Evolutionary conservation across 1,140 invertebrate species (phyloP).

Genomic region (Lordiphosa stackelbergi): DNA sequence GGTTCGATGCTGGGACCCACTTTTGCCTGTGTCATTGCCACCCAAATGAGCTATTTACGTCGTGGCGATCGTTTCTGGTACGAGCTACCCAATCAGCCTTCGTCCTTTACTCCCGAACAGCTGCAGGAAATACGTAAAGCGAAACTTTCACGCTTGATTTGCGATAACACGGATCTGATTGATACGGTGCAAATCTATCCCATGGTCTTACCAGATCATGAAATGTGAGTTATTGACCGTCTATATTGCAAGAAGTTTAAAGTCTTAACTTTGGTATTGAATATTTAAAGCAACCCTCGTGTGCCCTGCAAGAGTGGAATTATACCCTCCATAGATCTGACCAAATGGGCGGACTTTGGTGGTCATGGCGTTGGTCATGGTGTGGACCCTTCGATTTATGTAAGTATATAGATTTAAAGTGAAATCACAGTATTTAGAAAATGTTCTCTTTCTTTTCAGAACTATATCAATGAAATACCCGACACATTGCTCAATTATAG

Average conservation of each 20-base stretch:
- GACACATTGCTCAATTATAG: constrained; percentile 74
- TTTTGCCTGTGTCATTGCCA: constrained; percentile 96
- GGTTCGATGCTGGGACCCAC: constrained; percentile 95
- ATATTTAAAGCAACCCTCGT: constrained; percentile 85
- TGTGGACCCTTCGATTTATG: constrained; percentile 80
- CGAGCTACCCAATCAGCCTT: constrained; percentile 93
- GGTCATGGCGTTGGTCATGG: constrained; percentile 77
- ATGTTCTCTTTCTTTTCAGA: constrained; percentile 43
- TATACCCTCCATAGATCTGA: constrained; percentile 89
- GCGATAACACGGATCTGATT: constrained; percentile 96
- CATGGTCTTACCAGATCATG: constrained; percentile 93
- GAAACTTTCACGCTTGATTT: constrained; percentile 91
- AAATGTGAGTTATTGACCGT: constrained; percentile 85
- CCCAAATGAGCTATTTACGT: constrained; percentile 94
- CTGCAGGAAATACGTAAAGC: constrained; percentile 92
- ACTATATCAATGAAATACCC: constrained; percentile 75
- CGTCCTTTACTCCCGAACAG: constrained; percentile 94
- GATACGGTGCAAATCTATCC: constrained; percentile 95
- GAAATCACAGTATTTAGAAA: background rate
- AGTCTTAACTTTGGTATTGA: background rate
- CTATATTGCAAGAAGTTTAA: background rate
- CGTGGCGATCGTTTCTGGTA: constrained; percentile 98
- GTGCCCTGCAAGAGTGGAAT: constrained; percentile 92
- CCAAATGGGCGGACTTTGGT: constrained; percentile 89
- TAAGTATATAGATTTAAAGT: constrained; percentile 77